Evolutionary conservation across 2,797 vertebrate genomes (phyloP), one percentile per base, ranked within the genome.

Genomic region (Amblyraja radiata): DNA sequence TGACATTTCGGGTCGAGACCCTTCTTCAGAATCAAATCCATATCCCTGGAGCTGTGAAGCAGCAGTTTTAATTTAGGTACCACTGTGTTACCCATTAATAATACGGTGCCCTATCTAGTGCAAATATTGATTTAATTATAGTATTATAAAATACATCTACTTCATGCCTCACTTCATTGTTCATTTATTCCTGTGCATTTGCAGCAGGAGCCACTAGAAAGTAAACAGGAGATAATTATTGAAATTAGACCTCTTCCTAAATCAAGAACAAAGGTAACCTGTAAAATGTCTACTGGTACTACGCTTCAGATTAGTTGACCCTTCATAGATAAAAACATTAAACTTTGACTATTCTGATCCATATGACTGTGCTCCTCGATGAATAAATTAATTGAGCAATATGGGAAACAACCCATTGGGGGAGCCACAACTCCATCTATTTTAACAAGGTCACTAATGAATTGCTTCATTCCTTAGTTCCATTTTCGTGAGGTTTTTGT

Each of bases 391-490:
- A 86, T 36, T 68, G n/a, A 68, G 84, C 84, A 8, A 88, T 88
- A 68, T 88, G 84, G 7, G 16, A 39, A 88, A 88, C n/a, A 8
- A 68, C 84, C 84, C 63, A 68, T 68, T 36, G 84, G 84, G 61
- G 84, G 84, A 88, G 84, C 84, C 84, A 68, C 84, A 68, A 36
- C 84, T 88, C 84, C 84, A 88, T 68, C n/a, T 88, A 36, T 68
- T 68, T 65, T 88, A 32, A 63, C n/a, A 65, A 68, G 10, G 32
- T 7, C 36, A 79, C 36, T 0, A 79, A 39, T 79, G 61, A 68
- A 68, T 32, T 0, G 16, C 28, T 88, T 83, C 36, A 68, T 68
- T 78, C 32, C n/a, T 78, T 68, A 36, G 63, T 63, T 88, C 16
- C 84, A 68, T 88, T 8, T 16, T 88, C 6, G 36, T 36, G 61